Conservation (phyloP, 2,888 invertebrate species). For the Orchesellides sinensis region DNA sequence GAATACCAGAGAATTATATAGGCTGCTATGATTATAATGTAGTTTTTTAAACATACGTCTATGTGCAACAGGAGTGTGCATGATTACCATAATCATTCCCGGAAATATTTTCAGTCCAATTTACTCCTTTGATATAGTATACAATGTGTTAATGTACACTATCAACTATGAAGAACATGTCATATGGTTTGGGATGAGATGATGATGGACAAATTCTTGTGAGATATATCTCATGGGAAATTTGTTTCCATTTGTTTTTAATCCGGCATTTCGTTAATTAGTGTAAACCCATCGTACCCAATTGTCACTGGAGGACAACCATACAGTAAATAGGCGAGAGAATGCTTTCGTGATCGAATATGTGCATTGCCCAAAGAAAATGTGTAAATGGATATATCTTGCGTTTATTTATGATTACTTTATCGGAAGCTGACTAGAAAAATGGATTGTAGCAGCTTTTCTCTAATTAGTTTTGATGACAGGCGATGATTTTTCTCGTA, state of each 20-base stretch:
- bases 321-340: too few species aligned
- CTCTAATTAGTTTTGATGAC: neutral
- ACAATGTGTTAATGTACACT: neutral
- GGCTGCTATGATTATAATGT: neutral
- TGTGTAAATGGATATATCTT: too few species aligned
- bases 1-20: neutral
- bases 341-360: too few species aligned
- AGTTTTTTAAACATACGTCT: neutral
- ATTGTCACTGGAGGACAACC: too few species aligned
- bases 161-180: neutral
- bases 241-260: conserved; percentile 41
- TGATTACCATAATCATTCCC: conserved; percentile 29
- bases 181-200: neutral
- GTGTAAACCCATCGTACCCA: neutral
- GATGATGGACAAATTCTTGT: neutral
- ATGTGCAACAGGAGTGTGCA: conserved; percentile 24
- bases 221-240: conserved; percentile 43
- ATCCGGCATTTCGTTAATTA: conserved; percentile 35
- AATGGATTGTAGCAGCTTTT: too few species aligned
- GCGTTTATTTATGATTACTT: too few species aligned
- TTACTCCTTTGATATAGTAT: neutral
- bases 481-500: neutral
- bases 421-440: too few species aligned
- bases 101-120: conserved; percentile 13
- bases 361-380: too few species aligned